A percentile compares a stretch with the other conserved stretches of the same genome.
phyloP scores from a whole-genome alignment of 2,888 invertebrate species.

The Lasioglossum lativentre region DNA sequence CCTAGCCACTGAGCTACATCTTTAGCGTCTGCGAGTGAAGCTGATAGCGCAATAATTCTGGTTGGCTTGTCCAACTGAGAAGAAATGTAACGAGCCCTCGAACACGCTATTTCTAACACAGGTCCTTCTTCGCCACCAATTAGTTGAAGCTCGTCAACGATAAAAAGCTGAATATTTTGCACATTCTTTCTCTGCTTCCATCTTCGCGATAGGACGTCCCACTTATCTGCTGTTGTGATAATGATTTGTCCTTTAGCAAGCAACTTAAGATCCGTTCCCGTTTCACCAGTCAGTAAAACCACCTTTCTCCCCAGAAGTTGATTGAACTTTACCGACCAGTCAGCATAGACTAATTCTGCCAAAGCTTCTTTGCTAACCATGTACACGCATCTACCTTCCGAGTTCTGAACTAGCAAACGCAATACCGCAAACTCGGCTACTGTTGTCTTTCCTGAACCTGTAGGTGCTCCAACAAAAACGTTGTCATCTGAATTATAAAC shows the following conservation, averaged over 20 bases:
- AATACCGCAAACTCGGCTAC: constrained; percentile 98
- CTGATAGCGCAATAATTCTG: constrained; percentile 96
- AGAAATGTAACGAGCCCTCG: constrained; percentile 97
- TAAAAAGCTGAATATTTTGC: constrained; percentile 97
- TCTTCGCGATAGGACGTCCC: constrained; percentile 98
- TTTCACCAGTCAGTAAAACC: constrained; percentile 97
- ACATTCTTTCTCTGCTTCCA: constrained; percentile 99
- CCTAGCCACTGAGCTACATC: constrained; percentile 99
- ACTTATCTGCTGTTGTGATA: constrained; percentile 98
- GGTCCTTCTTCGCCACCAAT: constrained; percentile 96
- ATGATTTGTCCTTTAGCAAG: constrained; percentile 98
- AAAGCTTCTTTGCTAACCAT: constrained; percentile 96
- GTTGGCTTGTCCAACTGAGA: constrained; percentile 96
- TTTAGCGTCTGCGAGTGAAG: constrained; percentile 97
- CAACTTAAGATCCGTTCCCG: constrained; percentile 97
- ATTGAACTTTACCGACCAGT: constrained; percentile 96
- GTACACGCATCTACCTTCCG: constrained; percentile 95
- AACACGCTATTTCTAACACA: constrained; percentile 96
- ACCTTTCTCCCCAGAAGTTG: constrained; percentile 92
- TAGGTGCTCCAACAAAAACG: constrained; percentile 97
- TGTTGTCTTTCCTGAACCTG: constrained; percentile 96
- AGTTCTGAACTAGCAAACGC: constrained; percentile 91
- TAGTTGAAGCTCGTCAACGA: constrained; percentile 97
- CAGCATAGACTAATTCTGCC: constrained; percentile 94
- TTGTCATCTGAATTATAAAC: constrained; percentile 99